Percentiles rank a stretch among this genome's conserved stretches.
Evolutionary conservation across 2,797 vertebrate species (phyloP).

Genomic region (Rallus crepitans): DNA sequence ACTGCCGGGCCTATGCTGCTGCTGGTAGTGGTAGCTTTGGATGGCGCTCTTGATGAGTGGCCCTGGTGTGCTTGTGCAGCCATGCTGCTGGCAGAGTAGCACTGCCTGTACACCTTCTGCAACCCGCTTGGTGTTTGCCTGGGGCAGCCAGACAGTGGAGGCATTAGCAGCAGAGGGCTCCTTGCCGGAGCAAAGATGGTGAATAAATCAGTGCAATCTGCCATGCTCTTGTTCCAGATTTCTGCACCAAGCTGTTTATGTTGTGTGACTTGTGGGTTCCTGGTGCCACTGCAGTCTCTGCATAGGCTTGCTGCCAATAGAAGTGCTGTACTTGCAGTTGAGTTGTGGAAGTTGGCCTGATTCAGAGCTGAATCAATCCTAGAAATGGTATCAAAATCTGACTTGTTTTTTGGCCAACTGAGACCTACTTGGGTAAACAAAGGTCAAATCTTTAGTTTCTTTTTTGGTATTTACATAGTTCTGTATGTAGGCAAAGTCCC

Average conservation of each 20-base stretch:
- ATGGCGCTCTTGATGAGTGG: neutral
- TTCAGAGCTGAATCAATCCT: conserved; percentile 40
- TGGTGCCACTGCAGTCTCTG: neutral
- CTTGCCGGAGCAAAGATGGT: rapidly evolving
- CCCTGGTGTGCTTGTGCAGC: neutral
- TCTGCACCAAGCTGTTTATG: conserved; percentile 13
- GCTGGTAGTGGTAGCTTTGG: neutral
- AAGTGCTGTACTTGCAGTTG: neutral
- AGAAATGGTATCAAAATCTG: conserved; percentile 49
- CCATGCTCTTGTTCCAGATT: neutral
- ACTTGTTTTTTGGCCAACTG: neutral
- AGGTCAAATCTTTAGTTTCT: conserved; percentile 41
- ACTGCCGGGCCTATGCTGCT: rapidly evolving
- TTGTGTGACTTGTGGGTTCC: neutral
- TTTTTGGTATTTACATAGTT: conserved; percentile 18
- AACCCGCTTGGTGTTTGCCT: neutral
- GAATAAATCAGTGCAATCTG: conserved; percentile 42
- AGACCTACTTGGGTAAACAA: neutral
- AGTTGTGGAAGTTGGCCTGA: neutral
- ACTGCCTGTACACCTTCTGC: neutral
- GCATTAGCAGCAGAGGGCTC: neutral
- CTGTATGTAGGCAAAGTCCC: neutral
- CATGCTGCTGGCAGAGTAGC: neutral
- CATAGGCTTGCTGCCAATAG: neutral
- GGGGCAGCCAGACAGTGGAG: neutral